Percentiles rank a stretch among this genome's conserved stretches.
Evolutionary conservation across 2,113 vertebrate genomes (phyloP).

Genomic region (Phainopepla nitens): DNA sequence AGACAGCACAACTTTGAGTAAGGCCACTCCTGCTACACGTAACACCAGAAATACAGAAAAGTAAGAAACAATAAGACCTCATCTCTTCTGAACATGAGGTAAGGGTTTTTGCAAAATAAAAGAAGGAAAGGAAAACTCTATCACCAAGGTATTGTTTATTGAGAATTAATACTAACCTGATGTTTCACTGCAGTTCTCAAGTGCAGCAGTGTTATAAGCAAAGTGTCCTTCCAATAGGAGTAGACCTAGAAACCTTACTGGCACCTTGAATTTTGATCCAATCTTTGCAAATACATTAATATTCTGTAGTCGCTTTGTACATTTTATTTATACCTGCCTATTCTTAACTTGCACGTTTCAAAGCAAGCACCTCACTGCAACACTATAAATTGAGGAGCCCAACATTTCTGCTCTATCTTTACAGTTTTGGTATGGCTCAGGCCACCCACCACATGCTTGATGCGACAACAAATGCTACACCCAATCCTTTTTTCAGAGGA

Average conservation of each 20-base stretch:
- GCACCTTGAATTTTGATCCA: not conserved
- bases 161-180: not conserved
- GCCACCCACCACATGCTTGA: not conserved
- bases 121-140: not conserved
- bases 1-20: not conserved
- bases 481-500: not conserved
- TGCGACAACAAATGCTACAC: not conserved
- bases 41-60: not conserved
- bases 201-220: not conserved
- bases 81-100: not conserved
- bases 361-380: not conserved
- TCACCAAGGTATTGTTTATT: not conserved
- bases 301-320: accelerated
- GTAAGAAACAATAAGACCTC: not conserved
- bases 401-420: not conserved
- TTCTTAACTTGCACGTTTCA: not conserved
- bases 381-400: not conserved
- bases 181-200: not conserved
- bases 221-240: not conserved
- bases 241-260: not conserved
- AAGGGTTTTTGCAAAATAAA: not conserved
- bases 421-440: not conserved
- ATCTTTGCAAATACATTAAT: not conserved
- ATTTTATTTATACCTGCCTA: not conserved
- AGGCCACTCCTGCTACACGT: not conserved